phyloP scores from a whole-genome alignment of 53 echinoderm and acorn worm species.

The Luidia sarsii region DNA sequence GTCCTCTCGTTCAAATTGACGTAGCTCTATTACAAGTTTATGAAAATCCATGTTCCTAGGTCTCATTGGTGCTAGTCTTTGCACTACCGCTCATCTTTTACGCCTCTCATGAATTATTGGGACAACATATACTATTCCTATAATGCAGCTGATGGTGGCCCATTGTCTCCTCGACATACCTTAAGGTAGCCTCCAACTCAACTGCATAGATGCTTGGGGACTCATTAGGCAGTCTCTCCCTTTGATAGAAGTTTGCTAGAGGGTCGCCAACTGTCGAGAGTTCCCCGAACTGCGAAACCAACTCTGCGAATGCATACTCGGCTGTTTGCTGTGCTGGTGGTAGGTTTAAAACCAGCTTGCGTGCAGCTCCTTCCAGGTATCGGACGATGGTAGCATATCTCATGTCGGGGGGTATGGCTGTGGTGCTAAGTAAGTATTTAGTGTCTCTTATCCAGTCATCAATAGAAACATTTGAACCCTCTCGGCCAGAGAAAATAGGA shows the following conservation, averaged over 20 bases:
- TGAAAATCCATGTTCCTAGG: slow-evolving; percentile 6
- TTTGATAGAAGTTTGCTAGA: slow-evolving; percentile 24
- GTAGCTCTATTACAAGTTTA: not conserved
- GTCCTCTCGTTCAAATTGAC: not conserved
- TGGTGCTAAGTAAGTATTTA: slow-evolving; percentile 7
- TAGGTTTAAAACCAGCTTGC: slow-evolving; percentile 26
- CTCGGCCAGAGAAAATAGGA: slow-evolving; percentile 34
- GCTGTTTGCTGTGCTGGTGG: not conserved
- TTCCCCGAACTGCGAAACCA: slow-evolving; percentile 4
- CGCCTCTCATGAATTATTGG: not conserved
- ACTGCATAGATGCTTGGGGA: slow-evolving; percentile 38
- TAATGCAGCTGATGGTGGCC: not conserved
- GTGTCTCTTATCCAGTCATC: slow-evolving; percentile 43
- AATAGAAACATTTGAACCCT: not conserved
- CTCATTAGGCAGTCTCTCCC: slow-evolving; percentile 13
- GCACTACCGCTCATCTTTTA: too few species aligned
- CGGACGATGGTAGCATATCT: slow-evolving; percentile 2
- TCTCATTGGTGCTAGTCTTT: slow-evolving; percentile 35
- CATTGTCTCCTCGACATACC: slow-evolving; percentile 1
- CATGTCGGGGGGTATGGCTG: not conserved
- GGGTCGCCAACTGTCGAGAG: not conserved
- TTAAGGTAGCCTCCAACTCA: slow-evolving; percentile 6
- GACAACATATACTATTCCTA: not conserved
- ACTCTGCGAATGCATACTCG: slow-evolving; percentile 4
- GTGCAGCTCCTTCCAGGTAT: not conserved